A percentile compares a stretch with the other conserved stretches of the same genome.
These are phyloP conservation scores for Trachelus troglodyta DNA, from an alignment of 2,888 invertebrate genomes.

Conservation along the genomic window DNA sequence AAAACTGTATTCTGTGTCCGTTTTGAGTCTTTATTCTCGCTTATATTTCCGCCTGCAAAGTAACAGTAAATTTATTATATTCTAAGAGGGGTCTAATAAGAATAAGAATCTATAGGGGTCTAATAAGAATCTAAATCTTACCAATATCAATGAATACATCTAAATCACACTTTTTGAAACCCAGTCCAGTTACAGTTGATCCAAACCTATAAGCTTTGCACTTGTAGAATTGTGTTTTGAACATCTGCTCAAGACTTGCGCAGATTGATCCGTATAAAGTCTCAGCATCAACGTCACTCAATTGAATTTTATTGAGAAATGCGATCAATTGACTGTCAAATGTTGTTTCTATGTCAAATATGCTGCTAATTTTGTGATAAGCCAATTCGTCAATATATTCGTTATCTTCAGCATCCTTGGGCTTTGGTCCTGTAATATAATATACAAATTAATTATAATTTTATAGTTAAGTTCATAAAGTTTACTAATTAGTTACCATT, in stretches of 20 bases:
- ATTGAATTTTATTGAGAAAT: slow-evolving; percentile 44
- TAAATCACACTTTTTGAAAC: slow-evolving; percentile 78
- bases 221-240: slow-evolving; percentile 45
- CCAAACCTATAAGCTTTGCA: slow-evolving; percentile 74
- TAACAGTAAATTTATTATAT: slow-evolving; percentile 4
- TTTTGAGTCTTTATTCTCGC: slow-evolving; percentile 20
- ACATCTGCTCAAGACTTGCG: slow-evolving; percentile 38
- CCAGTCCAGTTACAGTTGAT: slow-evolving; percentile 78
- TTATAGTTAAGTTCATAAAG: background rate
- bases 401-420: slow-evolving; percentile 12
- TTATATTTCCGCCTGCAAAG: slow-evolving; percentile 35
- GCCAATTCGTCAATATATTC: slow-evolving; percentile 24
- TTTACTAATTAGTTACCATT: slow-evolving; percentile 22
- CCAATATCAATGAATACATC: slow-evolving; percentile 75
- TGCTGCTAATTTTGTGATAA: slow-evolving; percentile 43
- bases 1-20: slow-evolving; percentile 47
- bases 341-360: slow-evolving; percentile 36
- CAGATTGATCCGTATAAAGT: slow-evolving; percentile 46
- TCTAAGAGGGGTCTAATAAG: background rate
- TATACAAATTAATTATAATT: slow-evolving; percentile 16
- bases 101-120: background rate
- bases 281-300: slow-evolving; percentile 40
- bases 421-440: slow-evolving; percentile 4
- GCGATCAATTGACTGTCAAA: slow-evolving; percentile 48
- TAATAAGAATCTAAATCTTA: slow-evolving; percentile 26